Evolutionary conservation across 2,888 invertebrate species (phyloP).

Genomic region (Actias luna): DNA sequence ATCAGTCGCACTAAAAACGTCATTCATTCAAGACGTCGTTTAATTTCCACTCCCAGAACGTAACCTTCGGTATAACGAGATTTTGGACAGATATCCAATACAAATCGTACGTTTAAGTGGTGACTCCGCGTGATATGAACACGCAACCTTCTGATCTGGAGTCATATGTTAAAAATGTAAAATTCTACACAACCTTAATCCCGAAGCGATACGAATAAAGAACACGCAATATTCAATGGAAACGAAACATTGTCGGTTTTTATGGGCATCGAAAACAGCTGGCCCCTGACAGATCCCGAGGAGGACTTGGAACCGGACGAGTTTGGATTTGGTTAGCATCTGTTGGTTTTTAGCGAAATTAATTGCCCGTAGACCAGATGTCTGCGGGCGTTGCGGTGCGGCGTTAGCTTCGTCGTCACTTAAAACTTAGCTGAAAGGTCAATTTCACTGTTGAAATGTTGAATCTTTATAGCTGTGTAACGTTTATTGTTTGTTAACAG

Average conservation of each 20-base stretch:
- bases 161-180: too few relatives aligned
- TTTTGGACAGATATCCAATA: too few relatives aligned
- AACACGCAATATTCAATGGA: not conserved
- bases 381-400: not conserved
- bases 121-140: too few relatives aligned
- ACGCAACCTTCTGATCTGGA: too few relatives aligned
- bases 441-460: not conserved
- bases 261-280: not conserved
- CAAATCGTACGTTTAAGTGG: too few relatives aligned
- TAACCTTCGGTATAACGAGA: too few relatives aligned
- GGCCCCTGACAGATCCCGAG: not conserved
- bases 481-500: not conserved
- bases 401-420: not conserved
- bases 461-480: not conserved
- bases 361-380: slow-evolving; percentile 4
- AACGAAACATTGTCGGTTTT: not conserved
- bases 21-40: too few relatives aligned
- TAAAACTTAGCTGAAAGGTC: not conserved
- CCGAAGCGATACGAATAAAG: not conserved
- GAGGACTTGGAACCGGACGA: slow-evolving; percentile 1
- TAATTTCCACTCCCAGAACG: too few relatives aligned
- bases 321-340: slow-evolving; percentile 11
- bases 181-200: not conserved
- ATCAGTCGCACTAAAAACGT: too few relatives aligned
- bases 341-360: slow-evolving; percentile 9